phyloP scores from a whole-genome alignment of 2,113 vertebrate genomes.

The Poicephalus meyeri region DNA sequence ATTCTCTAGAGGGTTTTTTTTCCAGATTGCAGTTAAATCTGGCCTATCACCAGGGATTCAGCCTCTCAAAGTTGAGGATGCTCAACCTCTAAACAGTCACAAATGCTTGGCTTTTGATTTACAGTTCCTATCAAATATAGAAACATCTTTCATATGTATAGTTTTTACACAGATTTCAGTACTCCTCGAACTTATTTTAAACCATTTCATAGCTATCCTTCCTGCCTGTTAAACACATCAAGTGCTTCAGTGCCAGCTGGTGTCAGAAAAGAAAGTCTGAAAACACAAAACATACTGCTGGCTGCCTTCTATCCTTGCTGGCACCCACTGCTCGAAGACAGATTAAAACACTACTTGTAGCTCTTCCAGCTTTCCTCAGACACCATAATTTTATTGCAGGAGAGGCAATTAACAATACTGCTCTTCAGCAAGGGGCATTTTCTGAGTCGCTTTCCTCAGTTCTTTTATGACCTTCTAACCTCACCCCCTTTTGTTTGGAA shows the following conservation, averaged over 20 bases:
- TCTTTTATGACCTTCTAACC: not conserved
- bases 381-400: not conserved
- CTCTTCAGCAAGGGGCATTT: not conserved
- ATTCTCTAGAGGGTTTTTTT: conserved; percentile 27
- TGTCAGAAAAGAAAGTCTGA: conserved; percentile 62
- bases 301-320: conserved; percentile 49
- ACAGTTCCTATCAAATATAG: conserved; percentile 60
- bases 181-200: conserved; percentile 65
- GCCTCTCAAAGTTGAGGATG: conserved; percentile 31
- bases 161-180: conserved; percentile 59
- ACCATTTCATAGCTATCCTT: conserved; percentile 58
- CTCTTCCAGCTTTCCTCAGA: conserved; percentile 36
- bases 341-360: conserved; percentile 44
- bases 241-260: conserved; percentile 65
- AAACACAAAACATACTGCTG: conserved; percentile 57
- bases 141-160: conserved; percentile 60
- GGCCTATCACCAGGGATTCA: conserved; percentile 33
- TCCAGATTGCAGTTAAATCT: conserved; percentile 59
- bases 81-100: conserved; percentile 46
- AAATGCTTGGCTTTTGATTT: conserved; percentile 57
- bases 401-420: not conserved
- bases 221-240: conserved; percentile 63
- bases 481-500: not conserved
- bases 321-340: conserved; percentile 36
- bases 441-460: not conserved